A percentile compares a stretch with the other conserved stretches of the same genome.
Conservation (phyloP, 1,140 invertebrate species). For the Choristoneura fumiferana region DNA sequence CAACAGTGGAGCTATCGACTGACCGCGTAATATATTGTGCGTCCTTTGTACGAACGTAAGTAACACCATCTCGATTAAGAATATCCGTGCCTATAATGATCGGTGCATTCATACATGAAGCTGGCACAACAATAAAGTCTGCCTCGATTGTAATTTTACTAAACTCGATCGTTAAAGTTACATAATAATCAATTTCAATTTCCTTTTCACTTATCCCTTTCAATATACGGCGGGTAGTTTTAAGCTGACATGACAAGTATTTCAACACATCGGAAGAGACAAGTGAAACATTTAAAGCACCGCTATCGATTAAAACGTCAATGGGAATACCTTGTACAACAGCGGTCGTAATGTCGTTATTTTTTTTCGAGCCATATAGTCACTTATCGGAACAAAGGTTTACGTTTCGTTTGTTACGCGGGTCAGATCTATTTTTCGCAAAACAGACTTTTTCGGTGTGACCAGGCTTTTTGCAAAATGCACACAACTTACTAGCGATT, state of each 20-base stretch:
- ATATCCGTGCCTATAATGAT: constrained; percentile 33
- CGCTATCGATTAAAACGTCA: constrained; percentile 19
- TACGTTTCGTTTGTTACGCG: background rate
- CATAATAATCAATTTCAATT: constrained; percentile 19
- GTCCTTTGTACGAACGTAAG: constrained; percentile 22
- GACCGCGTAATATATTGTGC: constrained; percentile 9
- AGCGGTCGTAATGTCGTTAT: constrained; percentile 1
- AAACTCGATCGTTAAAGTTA: constrained; percentile 27
- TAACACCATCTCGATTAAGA: constrained; percentile 29
- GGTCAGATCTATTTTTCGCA: too few species aligned
- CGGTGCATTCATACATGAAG: constrained; percentile 17
- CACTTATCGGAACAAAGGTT: background rate
- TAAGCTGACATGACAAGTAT: constrained; percentile 6
- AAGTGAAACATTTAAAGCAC: constrained; percentile 13
- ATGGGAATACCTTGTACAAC: constrained; percentile 7
- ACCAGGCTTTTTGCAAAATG: too few species aligned
- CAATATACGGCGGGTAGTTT: constrained; percentile 18
- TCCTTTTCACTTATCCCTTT: constrained; percentile 28
- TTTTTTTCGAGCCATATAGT: background rate
- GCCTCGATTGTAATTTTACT: constrained; percentile 24
- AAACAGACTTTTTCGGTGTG: too few species aligned
- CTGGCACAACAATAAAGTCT: constrained; percentile 28
- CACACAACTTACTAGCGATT: too few species aligned
- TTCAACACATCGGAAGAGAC: constrained; percentile 9
- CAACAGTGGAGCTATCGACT: background rate